Base-by-base conservation (phyloP, 2,797 vertebrate genomes). In the Mycteria americana region DNA sequence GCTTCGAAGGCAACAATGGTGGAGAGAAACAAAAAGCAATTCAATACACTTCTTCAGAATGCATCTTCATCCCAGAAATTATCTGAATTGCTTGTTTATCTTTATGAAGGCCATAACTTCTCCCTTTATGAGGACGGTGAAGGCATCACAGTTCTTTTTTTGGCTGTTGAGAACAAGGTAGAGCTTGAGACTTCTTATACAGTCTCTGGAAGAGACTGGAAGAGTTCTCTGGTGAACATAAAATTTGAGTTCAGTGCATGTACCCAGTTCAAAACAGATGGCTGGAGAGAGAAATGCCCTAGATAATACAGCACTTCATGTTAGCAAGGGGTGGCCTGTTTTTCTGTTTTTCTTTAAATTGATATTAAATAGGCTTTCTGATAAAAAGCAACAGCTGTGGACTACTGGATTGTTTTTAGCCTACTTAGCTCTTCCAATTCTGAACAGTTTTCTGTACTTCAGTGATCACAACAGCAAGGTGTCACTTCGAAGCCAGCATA, bases 221-320 rank as follows among this genome's bases (percentile, higher is more conserved):
- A 60, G 67, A 76, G 67, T 76, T 94, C 31, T 92, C 39, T 18
- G 60, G 23, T 70, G 60, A 88, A 51, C 28, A 18, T 69, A 79
- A 88, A 90, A 77, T 87, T 53, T 63, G 67, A 89, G 54, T 93
- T 93, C 48, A 82, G 25, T 81, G n/a, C 10, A 9, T 63, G 69
- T 67, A 73, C 50, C 70, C 19, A 27, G 39, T 63, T 84, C 67
- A 72, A 92, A 96, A 95, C 85, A 95, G 92, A 89, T 89, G 89
- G 73, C 59, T 86, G 67, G 69, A 54, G 73, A 60, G 65, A 81
- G 51, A 82, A 88, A 43, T 89, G 85, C 31, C 76, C 85, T 80
- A 87, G 70, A 85, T 85, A 93, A 89, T 86, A 57, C 19, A 87
- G n/a, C 28, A n/a, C 18, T 82, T 92, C 24, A 41, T 16, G 37